Evolutionary conservation across 2,113 vertebrate genomes (phyloP).

Genomic region (Lophochroa leadbeateri): DNA sequence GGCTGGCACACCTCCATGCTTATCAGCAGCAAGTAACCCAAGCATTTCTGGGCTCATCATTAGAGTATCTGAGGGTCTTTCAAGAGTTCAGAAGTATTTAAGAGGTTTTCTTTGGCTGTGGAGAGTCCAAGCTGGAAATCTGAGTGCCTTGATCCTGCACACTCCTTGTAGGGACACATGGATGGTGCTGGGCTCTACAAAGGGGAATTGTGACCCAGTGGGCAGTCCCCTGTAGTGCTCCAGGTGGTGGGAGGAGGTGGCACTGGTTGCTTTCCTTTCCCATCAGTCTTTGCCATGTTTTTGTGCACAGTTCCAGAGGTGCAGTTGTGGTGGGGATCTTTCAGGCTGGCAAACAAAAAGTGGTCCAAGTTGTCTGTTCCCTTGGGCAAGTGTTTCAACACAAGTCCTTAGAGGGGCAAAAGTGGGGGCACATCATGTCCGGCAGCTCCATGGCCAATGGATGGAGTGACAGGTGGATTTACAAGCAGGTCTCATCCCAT

Average conservation of each 20-base stretch:
- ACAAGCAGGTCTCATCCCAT: not conserved
- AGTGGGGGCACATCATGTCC: not conserved
- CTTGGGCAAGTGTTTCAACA: not conserved
- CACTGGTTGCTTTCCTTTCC: not conserved
- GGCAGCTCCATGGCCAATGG: not conserved
- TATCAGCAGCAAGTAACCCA: not conserved
- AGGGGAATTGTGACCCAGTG: not conserved
- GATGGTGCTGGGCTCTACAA: not conserved
- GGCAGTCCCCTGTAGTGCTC: not conserved
- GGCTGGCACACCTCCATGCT: rapidly evolving
- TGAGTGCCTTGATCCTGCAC: not conserved
- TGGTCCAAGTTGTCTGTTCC: not conserved
- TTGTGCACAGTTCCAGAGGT: not conserved
- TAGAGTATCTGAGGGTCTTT: not conserved
- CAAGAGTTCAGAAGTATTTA: not conserved
- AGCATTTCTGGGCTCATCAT: not conserved
- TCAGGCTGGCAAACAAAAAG: not conserved
- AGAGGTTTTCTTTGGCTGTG: not conserved
- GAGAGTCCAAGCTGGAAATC: not conserved
- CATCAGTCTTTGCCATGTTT: not conserved
- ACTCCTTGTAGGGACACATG: not conserved
- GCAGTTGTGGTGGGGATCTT: not conserved
- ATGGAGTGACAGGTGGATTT: not conserved
- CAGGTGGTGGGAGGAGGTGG: not conserved
- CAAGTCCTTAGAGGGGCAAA: not conserved